Evolutionary conservation across 1,140 invertebrate genomes (phyloP), one percentile per base, ranked within the genome.

Genomic region (Papilio glaucus): DNA sequence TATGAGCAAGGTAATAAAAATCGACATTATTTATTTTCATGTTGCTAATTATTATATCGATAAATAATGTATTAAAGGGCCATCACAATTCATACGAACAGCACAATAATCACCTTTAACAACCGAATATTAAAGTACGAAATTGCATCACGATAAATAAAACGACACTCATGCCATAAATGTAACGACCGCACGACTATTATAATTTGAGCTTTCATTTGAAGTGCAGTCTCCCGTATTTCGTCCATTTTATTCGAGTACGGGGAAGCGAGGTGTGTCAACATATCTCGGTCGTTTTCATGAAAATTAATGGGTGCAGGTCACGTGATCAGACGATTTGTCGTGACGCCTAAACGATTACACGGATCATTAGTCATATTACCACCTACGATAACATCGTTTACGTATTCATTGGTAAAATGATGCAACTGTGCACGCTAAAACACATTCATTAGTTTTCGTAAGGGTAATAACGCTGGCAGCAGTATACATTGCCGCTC

Each of bases 341-440:
- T 89, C 86, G 85, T 87, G 80, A 88, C 86, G 84, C 82, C 85
- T 85, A 85, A 91, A 83, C 89, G 84, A 89, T 89, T 89, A 89
- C 75, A 77, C 75, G 83, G 75, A 81, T 86, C 87, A 91, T 91
- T 89, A 86, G 81, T 91, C 86, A 91, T 91, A 84, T 89, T 88
- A 86, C 85, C 89, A 89, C 87, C 88, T 88, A 84, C 86, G 87
- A 88, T 90, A 90, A 84, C 84, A 84, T 91, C 85, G 85, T 87
- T 86, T 81, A 74, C 79, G 76, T 79, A 78, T 85, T 80, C 78
- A 85, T 84, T 83, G 77, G 75, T 53, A 72, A 84, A 85, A 79
- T 81, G 93, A 57, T 60, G 29, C 21, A 49, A 61, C 45, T 62
- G 18, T 45, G 57, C 62, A 71, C 45, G 60, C 57, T 67, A 38